Percentiles rank a stretch among this genome's conserved stretches.
Evolutionary conservation across 2,113 vertebrate genomes (phyloP).

Genomic region (Myotis lucifugus): DNA sequence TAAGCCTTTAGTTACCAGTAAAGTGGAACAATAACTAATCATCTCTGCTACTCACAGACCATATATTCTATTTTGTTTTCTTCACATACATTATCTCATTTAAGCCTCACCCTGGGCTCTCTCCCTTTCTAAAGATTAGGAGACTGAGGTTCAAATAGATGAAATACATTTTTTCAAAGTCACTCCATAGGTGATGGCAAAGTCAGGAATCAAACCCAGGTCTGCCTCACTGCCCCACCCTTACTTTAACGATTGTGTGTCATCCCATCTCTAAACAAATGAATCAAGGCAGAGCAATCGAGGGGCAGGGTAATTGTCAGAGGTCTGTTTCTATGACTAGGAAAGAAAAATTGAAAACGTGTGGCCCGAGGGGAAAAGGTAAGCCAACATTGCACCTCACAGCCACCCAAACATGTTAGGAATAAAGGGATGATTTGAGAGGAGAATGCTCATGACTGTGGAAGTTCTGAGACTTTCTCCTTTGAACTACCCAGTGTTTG

Average conservation of each 20-base stretch:
- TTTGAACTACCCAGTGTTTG: not conserved
- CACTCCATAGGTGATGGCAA: not conserved
- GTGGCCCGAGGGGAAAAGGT: not conserved
- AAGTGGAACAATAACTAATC: not conserved
- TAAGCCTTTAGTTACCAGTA: not conserved
- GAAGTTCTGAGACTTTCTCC: not conserved
- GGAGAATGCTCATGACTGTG: not conserved
- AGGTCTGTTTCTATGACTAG: not conserved
- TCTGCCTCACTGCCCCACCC: not conserved
- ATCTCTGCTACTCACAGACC: not conserved
- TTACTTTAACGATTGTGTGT: not conserved
- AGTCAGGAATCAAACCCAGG: not conserved
- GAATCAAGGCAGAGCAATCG: not conserved
- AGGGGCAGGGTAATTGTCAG: not conserved
- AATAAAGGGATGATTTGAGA: not conserved
- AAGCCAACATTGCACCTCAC: not conserved
- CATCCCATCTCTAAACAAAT: not conserved
- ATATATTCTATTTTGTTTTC: not conserved
- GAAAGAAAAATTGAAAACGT: not conserved
- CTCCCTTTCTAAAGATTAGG: not conserved
- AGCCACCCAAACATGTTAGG: not conserved
- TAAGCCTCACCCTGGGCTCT: not conserved
- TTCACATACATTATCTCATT: not conserved
- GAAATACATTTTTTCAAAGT: not conserved
- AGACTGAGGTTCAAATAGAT: not conserved